Evolutionary conservation across 64 coral and sea anemone genomes (phyloP).

Genomic region (Montipora capricornis): DNA sequence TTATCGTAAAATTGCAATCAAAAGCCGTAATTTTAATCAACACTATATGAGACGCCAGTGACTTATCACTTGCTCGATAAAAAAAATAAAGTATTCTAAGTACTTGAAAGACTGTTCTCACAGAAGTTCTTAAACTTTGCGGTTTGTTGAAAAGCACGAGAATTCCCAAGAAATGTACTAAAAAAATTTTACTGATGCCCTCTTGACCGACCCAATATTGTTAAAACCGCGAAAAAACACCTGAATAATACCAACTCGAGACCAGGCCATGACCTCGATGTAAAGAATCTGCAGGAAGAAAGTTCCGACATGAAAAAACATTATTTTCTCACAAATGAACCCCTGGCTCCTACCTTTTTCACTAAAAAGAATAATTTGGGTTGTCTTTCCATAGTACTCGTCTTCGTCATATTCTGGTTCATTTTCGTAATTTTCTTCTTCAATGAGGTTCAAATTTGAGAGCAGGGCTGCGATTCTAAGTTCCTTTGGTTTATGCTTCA

Average conservation of each 20-base stretch:
- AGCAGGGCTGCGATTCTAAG: conserved; percentile 17
- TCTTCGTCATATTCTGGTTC: background rate
- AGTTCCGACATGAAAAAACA: conserved; percentile 4
- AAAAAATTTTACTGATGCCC: conserved; percentile 33
- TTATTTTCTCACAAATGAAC: background rate
- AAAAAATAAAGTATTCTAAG: background rate
- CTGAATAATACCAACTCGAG: background rate
- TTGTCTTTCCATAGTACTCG: conserved; percentile 27
- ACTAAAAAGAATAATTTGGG: conserved; percentile 33
- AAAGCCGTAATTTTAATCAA: conserved; percentile 44
- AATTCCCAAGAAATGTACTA: conserved; percentile 33
- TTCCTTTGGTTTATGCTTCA: conserved; percentile 30
- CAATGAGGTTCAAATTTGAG: conserved; percentile 39
- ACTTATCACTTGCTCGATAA: background rate
- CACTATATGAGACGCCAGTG: conserved; percentile 1
- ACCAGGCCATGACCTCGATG: conserved; percentile 32
- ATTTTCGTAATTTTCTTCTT: background rate
- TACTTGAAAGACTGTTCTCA: background rate
- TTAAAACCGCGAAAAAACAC: conserved; percentile 24
- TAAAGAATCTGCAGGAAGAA: conserved; percentile 15
- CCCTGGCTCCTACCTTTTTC: conserved; percentile 27
- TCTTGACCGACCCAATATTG: conserved; percentile 37
- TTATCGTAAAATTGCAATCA: conserved; percentile 41
- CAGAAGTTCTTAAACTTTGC: conserved; percentile 21
- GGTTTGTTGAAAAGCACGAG: background rate